phyloP scores from a whole-genome alignment of 2,888 invertebrate species.

The Frankliniella fusca region DNA sequence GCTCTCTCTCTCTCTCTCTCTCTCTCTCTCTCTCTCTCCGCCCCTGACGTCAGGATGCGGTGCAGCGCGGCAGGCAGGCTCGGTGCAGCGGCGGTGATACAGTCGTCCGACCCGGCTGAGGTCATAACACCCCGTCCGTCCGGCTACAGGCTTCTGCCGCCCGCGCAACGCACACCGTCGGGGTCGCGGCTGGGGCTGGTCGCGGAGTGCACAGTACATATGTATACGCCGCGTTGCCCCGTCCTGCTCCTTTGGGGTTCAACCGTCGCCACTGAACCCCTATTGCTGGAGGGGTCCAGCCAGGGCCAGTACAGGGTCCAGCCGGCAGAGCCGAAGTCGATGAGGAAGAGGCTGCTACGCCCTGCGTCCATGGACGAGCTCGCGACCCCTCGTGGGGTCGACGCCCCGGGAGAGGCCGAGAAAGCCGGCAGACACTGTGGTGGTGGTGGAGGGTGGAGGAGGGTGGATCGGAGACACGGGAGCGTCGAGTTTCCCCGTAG shows the following conservation, averaged over 20 bases:
- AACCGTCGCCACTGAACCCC: neutral
- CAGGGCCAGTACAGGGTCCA: neutral
- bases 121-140: too few species aligned
- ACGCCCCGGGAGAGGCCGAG: too few species aligned
- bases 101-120: too few species aligned
- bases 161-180: neutral
- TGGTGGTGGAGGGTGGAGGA: too few species aligned
- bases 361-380: too few species aligned
- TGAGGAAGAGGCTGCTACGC: too few species aligned
- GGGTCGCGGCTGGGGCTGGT: neutral
- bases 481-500: too few species aligned
- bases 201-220: neutral
- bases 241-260: neutral
- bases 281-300: neutral
- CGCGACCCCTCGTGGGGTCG: too few species aligned
- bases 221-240: neutral
- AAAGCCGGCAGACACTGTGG: too few species aligned
- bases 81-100: neutral
- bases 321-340: neutral
- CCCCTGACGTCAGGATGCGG: constrained; percentile 13
- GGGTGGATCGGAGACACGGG: too few species aligned
- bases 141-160: too few species aligned
- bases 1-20: neutral
- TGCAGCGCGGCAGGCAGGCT: neutral
- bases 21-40: neutral